Percentiles rank a stretch among this genome's conserved stretches.
phyloP scores from a whole-genome alignment of 2,888 invertebrate species.

The Lochmaea crataegi region DNA sequence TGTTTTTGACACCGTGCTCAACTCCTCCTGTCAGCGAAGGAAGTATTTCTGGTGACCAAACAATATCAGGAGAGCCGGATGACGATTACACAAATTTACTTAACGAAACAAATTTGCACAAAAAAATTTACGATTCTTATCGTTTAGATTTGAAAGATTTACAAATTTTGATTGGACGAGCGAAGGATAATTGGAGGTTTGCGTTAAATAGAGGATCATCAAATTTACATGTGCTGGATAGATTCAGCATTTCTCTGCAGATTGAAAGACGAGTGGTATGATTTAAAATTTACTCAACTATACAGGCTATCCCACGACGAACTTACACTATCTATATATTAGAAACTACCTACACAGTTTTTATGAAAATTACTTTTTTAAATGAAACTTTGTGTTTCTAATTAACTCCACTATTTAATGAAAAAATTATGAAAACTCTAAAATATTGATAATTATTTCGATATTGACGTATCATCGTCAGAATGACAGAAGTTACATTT shows the following conservation, averaged over 20 bases:
- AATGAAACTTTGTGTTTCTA: too few relatives aligned
- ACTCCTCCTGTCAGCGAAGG: conserved; percentile 86
- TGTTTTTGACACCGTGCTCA: conserved; percentile 87
- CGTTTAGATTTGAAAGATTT: conserved; percentile 83
- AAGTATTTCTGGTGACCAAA: conserved; percentile 69
- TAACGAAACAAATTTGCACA: conserved; percentile 73
- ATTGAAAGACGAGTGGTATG: conserved; percentile 79
- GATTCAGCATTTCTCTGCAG: conserved; percentile 71
- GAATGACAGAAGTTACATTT: too few relatives aligned
- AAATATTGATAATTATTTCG: too few relatives aligned
- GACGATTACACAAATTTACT: conserved; percentile 56
- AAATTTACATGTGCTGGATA: conserved; percentile 80
- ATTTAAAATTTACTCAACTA: not conserved
- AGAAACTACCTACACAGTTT: not conserved
- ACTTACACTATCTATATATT: not conserved
- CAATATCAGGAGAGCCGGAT: conserved; percentile 57
- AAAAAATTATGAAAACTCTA: too few relatives aligned
- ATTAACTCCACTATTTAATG: too few relatives aligned
- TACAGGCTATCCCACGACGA: too few relatives aligned
- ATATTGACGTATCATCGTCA: too few relatives aligned
- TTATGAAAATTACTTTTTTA: too few relatives aligned
- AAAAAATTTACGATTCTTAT: conserved; percentile 82
- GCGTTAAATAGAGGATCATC: conserved; percentile 86
- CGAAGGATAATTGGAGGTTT: conserved; percentile 90
- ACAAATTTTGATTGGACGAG: conserved; percentile 89